phyloP scores from a whole-genome alignment of 2,888 invertebrate species.

The Tachystola acroxantha region DNA sequence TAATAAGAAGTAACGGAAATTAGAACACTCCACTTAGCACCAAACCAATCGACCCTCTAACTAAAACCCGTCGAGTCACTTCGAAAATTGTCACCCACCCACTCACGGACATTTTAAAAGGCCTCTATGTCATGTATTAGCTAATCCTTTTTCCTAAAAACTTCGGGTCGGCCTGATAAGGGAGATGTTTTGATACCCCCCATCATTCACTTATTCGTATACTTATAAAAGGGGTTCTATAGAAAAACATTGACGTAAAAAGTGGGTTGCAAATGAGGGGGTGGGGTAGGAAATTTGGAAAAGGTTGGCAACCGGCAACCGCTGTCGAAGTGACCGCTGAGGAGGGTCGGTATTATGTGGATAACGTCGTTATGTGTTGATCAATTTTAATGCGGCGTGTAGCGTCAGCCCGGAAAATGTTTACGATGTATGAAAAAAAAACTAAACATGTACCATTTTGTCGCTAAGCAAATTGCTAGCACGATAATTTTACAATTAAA shows the following conservation, averaged over 20 bases:
- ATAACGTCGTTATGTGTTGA: slow-evolving; percentile 76
- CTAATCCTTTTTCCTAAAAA: slow-evolving; percentile 70
- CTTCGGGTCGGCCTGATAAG: slow-evolving; percentile 60
- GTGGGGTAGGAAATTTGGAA: slow-evolving; percentile 44
- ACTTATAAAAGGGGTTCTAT: slow-evolving; percentile 54
- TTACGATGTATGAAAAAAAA: not conserved
- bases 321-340: slow-evolving; percentile 78
- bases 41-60: slow-evolving; percentile 16
- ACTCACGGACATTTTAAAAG: slow-evolving; percentile 44
- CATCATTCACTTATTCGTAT: slow-evolving; percentile 65
- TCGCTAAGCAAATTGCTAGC: too few relatives aligned
- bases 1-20: not conserved
- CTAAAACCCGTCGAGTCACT: slow-evolving; percentile 25
- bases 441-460: too few relatives aligned
- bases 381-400: slow-evolving; percentile 70
- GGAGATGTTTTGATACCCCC: slow-evolving; percentile 74
- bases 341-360: slow-evolving; percentile 73
- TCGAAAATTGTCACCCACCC: slow-evolving; percentile 21
- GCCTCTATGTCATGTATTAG: slow-evolving; percentile 44
- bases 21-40: slow-evolving; percentile 10
- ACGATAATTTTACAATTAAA: too few relatives aligned
- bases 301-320: slow-evolving; percentile 62
- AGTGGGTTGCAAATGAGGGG: slow-evolving; percentile 66
- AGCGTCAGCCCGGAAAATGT: slow-evolving; percentile 22
- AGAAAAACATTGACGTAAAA: slow-evolving; percentile 78